phyloP scores from a whole-genome alignment of 2,113 vertebrate genomes.

The Perca schrenkii region DNA sequence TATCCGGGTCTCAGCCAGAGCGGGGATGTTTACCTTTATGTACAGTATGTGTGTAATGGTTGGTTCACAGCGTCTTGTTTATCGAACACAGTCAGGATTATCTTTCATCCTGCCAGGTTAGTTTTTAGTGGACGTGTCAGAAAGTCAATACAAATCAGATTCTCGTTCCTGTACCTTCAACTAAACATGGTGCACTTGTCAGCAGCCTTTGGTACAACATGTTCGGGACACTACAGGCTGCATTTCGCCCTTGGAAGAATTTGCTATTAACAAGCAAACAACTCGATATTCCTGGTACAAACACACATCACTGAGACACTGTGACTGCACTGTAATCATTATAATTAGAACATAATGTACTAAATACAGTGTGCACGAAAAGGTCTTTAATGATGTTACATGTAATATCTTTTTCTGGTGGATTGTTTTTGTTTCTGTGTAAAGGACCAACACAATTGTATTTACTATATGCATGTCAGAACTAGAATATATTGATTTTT shows the following conservation, averaged over 20 bases:
- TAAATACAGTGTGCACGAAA: not conserved
- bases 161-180: not conserved
- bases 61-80: constrained; percentile 14
- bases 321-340: not conserved
- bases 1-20: constrained; percentile 12
- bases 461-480: not conserved
- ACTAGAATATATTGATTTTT: not conserved
- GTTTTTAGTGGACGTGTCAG: constrained; percentile 18
- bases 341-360: not conserved
- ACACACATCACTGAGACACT: not conserved
- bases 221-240: not conserved
- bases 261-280: not conserved
- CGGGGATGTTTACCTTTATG: not conserved
- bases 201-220: not conserved
- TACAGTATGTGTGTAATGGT: not conserved
- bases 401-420: not conserved
- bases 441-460: not conserved
- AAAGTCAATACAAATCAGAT: constrained; percentile 42
- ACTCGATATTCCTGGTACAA: not conserved
- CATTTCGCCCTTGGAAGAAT: not conserved
- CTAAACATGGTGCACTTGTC: constrained; percentile 27
- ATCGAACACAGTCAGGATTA: constrained; percentile 1
- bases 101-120: constrained; percentile 11
- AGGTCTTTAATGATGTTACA: not conserved
- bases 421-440: not conserved